Evolutionary conservation across 2,888 invertebrate genomes (phyloP).

Genomic region (Invenusta paracnida): DNA sequence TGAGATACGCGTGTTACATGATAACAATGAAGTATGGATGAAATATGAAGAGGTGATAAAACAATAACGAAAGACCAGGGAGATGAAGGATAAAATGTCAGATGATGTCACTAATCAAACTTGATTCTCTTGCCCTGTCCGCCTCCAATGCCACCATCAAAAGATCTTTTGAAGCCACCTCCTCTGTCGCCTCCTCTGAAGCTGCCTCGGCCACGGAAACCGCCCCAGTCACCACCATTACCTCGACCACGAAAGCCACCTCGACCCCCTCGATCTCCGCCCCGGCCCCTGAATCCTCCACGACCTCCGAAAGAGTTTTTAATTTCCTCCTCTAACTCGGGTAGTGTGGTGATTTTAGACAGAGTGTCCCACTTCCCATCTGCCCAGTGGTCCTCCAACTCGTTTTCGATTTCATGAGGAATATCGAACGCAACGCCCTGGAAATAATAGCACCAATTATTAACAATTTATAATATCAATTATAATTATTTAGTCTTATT

Average conservation of each 20-base stretch:
- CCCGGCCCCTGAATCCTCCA: conserved; percentile 28
- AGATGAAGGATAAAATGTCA: too few species aligned
- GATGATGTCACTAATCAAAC: too few species aligned
- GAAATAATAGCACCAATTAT: too few species aligned
- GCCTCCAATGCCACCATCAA: conserved; percentile 46
- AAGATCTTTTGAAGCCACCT: conserved; percentile 42
- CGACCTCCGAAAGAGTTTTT: not conserved
- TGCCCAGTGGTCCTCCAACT: conserved; percentile 49
- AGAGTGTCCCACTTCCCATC: conserved; percentile 51
- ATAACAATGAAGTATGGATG: too few species aligned
- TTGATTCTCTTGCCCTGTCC: not conserved
- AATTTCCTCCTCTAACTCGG: conserved; percentile 50
- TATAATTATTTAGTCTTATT: too few species aligned
- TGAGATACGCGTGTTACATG: too few species aligned
- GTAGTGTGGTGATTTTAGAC: conserved; percentile 51
- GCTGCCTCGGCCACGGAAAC: not conserved
- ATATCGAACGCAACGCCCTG: conserved; percentile 50
- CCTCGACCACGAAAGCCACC: not conserved
- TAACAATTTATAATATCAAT: too few species aligned
- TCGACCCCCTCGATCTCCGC: not conserved
- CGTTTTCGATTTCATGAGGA: conserved; percentile 49
- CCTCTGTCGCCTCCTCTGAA: conserved; percentile 39
- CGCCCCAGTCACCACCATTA: not conserved
- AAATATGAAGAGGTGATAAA: too few species aligned
- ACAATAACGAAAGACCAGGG: too few species aligned